These are phyloP conservation scores for Andrena haemorrhoa DNA, from an alignment of 2,888 invertebrate species.

Conservation along the genomic window DNA sequence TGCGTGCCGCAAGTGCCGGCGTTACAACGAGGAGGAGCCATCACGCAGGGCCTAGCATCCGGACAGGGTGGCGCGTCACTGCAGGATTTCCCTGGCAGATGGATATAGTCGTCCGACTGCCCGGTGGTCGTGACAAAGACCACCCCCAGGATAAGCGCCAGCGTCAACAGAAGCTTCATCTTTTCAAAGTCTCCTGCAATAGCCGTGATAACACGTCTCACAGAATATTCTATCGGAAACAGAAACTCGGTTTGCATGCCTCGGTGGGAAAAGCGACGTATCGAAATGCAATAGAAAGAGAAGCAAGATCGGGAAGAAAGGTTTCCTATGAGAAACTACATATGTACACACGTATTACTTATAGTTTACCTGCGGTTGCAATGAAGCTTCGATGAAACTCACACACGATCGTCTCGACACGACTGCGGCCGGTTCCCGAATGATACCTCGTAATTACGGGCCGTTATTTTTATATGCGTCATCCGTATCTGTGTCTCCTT, in stretches of 20 bases:
- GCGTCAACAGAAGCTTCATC: conserved; percentile 57
- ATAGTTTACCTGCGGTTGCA: conserved; percentile 36
- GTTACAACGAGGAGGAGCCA: conserved; percentile 73
- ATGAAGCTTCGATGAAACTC: background rate
- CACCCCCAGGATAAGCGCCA: conserved; percentile 59
- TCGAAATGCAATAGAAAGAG: too few relatives aligned
- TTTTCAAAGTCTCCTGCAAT: conserved; percentile 6
- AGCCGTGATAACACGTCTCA: background rate
- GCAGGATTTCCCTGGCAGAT: conserved; percentile 76
- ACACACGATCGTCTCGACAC: conserved; percentile 13
- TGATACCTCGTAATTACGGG: conserved; percentile 48
- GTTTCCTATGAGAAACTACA: too few relatives aligned
- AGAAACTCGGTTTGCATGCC: too few relatives aligned
- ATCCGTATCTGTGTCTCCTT: background rate
- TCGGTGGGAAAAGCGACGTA: too few relatives aligned
- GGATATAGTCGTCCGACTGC: conserved; percentile 71
- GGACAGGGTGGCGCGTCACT: conserved; percentile 75
- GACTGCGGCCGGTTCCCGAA: conserved; percentile 27
- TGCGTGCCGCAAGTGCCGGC: conserved; percentile 70
- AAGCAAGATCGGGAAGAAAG: too few relatives aligned
- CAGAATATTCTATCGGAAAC: background rate
- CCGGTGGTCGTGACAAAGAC: conserved; percentile 39
- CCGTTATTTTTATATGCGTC: conserved; percentile 45
- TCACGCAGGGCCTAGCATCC: conserved; percentile 70
- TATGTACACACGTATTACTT: too few relatives aligned